phyloP scores from a whole-genome alignment of 2,113 vertebrate genomes.

The Pseudonaja textilis region DNA sequence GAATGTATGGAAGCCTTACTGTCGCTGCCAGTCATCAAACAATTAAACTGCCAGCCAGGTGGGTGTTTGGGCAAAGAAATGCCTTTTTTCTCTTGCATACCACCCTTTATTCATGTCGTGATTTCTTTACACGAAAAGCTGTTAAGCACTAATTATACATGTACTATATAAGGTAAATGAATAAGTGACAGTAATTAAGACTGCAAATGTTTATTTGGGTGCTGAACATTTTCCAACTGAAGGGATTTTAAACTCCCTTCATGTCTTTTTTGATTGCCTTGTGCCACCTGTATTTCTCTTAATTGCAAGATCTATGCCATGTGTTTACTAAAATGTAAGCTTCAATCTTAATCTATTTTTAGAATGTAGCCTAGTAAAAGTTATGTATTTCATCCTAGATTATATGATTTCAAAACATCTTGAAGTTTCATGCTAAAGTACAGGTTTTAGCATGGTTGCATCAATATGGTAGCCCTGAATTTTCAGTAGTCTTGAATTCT shows the following conservation, averaged over 20 bases:
- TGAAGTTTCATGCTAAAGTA: background rate
- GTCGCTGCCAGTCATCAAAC: background rate
- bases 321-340: background rate
- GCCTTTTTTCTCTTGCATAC: background rate
- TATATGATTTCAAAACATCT: background rate
- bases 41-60: background rate
- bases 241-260: background rate
- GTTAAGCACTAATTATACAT: background rate
- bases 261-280: background rate
- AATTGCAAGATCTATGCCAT: background rate
- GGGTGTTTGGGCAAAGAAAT: background rate
- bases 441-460: background rate
- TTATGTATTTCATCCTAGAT: background rate
- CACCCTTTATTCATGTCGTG: background rate
- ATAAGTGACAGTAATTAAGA: background rate
- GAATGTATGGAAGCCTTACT: background rate
- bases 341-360: background rate
- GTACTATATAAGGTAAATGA: slow-evolving; percentile 8
- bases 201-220: background rate
- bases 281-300: background rate
- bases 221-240: background rate
- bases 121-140: background rate
- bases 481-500: background rate
- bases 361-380: background rate
- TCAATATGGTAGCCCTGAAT: background rate